These are phyloP conservation scores for Indicator maculatus DNA, from an alignment of 2,113 vertebrate genomes.

Conservation along the genomic window DNA sequence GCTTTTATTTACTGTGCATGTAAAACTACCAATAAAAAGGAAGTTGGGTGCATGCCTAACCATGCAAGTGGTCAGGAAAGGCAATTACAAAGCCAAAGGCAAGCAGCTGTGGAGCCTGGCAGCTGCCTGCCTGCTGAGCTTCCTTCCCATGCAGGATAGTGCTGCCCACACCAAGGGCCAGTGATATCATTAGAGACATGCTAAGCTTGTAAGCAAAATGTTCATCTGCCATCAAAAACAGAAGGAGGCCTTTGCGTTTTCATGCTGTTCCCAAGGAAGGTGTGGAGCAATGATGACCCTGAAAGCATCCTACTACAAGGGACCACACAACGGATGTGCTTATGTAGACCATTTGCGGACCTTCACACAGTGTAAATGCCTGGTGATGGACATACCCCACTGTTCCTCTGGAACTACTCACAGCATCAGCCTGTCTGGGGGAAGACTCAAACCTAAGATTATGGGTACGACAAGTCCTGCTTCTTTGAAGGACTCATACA, in stretches of 20 bases:
- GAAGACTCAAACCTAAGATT: background rate
- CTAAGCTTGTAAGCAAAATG: background rate
- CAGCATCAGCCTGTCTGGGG: background rate
- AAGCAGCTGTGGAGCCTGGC: background rate
- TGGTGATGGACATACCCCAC: background rate
- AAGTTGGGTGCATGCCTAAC: background rate
- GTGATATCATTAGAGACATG: background rate
- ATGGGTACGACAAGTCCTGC: background rate
- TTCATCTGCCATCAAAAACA: background rate
- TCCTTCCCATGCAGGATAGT: background rate
- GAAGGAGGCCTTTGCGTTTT: background rate
- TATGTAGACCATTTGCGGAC: background rate
- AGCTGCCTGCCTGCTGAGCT: background rate
- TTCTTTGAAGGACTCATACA: background rate
- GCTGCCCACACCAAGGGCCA: background rate
- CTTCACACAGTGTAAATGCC: background rate
- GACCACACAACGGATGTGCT: background rate
- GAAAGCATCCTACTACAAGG: background rate
- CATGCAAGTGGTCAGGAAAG: background rate
- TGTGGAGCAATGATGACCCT: accelerated
- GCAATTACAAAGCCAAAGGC: background rate
- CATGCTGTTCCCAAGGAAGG: background rate
- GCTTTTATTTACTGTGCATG: background rate
- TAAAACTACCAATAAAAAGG: background rate
- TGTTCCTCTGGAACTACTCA: background rate